Evolutionary conservation across 2,888 invertebrate genomes (phyloP).

Genomic region (Coleophora deauratella): DNA sequence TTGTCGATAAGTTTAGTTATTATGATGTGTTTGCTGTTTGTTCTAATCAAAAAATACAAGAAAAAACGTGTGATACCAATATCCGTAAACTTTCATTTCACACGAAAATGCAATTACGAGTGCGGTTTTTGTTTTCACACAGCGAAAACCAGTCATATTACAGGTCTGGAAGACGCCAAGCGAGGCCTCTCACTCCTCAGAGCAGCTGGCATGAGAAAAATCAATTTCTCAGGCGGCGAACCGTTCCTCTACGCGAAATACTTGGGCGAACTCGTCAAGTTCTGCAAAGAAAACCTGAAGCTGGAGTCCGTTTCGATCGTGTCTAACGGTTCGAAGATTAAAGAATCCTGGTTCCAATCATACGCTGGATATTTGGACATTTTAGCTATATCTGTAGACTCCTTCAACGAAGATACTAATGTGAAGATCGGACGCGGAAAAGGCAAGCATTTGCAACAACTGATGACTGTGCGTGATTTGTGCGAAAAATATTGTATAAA

Average conservation of each 20-base stretch:
- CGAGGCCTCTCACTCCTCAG: neutral
- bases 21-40: too few species aligned
- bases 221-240: conserved; percentile 9
- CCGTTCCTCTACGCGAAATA: conserved; percentile 8
- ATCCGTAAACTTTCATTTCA: conserved; percentile 1
- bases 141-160: conserved; percentile 3
- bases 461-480: conserved; percentile 4
- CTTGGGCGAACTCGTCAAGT: conserved; percentile 6
- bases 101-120: neutral
- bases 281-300: conserved; percentile 4
- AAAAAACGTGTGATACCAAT: neutral
- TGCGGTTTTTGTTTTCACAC: conserved; percentile 5
- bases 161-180: neutral
- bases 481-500: conserved; percentile 7
- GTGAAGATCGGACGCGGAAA: conserved; percentile 7
- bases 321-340: conserved; percentile 7
- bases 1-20: too few species aligned
- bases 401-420: conserved; percentile 7
- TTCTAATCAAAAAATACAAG: too few species aligned
- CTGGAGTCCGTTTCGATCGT: conserved; percentile 8
- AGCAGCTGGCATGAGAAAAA: conserved; percentile 7
- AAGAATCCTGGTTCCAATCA: conserved; percentile 2
- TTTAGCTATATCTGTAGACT: conserved; percentile 7
- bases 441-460: conserved; percentile 4
- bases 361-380: conserved; percentile 4